A percentile compares a stretch with the other conserved stretches of the same genome.
phyloP scores from a whole-genome alignment of 2,113 vertebrate species.

The Callipepla squamata region DNA sequence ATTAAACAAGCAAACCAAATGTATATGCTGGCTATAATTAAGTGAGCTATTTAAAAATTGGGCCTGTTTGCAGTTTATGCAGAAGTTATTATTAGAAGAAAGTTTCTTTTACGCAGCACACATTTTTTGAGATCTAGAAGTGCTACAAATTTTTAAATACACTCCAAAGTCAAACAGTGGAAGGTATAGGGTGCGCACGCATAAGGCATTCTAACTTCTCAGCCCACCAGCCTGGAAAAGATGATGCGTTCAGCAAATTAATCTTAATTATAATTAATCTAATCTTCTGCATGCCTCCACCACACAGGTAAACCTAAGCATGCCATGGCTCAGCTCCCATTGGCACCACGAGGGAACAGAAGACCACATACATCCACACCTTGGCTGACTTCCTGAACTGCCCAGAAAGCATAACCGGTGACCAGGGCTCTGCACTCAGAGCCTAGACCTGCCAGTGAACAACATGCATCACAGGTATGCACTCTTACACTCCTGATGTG shows the following conservation, averaged over 20 bases:
- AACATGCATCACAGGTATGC: accelerated
- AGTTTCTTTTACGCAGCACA: background rate
- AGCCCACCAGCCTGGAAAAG: background rate
- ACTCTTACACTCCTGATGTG: background rate
- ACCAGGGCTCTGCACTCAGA: background rate
- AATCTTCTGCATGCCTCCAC: background rate
- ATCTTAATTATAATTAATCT: background rate
- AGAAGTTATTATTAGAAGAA: background rate
- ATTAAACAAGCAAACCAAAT: background rate
- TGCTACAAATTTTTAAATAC: background rate
- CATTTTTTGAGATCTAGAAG: background rate
- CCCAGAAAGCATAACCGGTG: background rate
- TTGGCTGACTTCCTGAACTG: background rate
- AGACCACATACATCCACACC: background rate
- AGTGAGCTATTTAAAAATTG: background rate
- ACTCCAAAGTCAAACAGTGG: background rate
- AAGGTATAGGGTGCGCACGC: background rate
- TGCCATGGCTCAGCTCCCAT: background rate
- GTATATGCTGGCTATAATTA: background rate
- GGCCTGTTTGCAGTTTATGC: background rate
- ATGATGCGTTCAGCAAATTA: background rate
- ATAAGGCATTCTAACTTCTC: background rate
- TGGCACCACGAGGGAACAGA: background rate
- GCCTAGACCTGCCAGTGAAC: background rate
- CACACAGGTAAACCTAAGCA: background rate